These are phyloP conservation scores for Pristionchus arcanus DNA, from an alignment of 2,888 invertebrate species.

Conservation along the genomic window DNA sequence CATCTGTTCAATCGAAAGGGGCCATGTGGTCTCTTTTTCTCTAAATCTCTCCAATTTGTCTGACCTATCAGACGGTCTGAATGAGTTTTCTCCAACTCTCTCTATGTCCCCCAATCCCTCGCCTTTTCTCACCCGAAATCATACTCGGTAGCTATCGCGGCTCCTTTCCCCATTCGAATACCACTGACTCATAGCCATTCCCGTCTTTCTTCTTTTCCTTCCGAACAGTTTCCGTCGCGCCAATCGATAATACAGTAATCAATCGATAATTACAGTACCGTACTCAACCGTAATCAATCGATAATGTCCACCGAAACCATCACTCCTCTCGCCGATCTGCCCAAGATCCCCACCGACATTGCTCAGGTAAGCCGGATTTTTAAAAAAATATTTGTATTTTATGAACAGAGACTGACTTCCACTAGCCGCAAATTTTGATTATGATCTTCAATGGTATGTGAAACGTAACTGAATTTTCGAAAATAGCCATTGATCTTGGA, in stretches of 20 bases:
- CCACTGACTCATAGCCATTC: neutral
- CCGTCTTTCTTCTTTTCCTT: neutral
- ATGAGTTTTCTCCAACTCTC: neutral
- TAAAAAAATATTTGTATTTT: neutral
- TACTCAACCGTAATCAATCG: neutral
- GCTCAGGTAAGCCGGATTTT: slow-evolving; percentile 47
- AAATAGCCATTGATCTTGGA: neutral
- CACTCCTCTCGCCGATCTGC: slow-evolving; percentile 67
- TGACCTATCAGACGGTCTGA: neutral
- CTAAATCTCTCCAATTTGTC: slow-evolving; percentile 17
- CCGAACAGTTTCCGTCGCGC: neutral
- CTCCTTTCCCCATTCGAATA: neutral
- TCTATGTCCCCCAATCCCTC: neutral
- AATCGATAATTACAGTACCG: slow-evolving; percentile 8
- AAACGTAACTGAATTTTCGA: neutral
- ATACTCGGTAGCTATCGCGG: neutral
- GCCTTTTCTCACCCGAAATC: neutral
- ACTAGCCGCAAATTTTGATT: neutral
- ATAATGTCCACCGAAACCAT: slow-evolving; percentile 54
- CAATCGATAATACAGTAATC: neutral
- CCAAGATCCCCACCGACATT: slow-evolving; percentile 67
- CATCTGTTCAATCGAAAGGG: slow-evolving; percentile 39
- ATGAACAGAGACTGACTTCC: neutral
- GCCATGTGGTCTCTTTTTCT: neutral
- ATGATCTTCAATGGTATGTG: too few relatives aligned